Evolutionary conservation across 2,113 vertebrate genomes (phyloP).

Genomic region (Gnathonemus echidnorhynchus): DNA sequence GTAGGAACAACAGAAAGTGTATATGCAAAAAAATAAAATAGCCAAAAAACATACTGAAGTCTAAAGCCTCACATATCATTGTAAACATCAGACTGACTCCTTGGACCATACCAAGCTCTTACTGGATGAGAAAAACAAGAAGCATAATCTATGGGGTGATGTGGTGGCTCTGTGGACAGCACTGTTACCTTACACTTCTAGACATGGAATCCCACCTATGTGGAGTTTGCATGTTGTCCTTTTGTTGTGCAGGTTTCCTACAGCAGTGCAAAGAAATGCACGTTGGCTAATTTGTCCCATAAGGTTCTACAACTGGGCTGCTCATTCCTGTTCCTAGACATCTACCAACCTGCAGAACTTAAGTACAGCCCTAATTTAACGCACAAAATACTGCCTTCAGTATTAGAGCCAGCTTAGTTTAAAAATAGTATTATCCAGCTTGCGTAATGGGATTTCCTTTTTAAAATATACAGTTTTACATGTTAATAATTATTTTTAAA

Average conservation of each 20-base stretch:
- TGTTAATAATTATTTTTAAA: background rate
- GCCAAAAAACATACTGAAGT: background rate
- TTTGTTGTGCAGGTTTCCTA: background rate
- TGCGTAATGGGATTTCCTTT: background rate
- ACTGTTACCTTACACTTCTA: background rate
- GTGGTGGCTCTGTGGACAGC: background rate
- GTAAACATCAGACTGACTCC: background rate
- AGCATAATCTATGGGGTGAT: background rate
- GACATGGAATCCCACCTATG: background rate
- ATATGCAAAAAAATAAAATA: background rate
- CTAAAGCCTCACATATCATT: background rate
- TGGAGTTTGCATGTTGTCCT: background rate
- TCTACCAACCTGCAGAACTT: background rate
- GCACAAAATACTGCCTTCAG: background rate
- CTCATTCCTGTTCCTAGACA: background rate
- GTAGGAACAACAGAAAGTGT: background rate
- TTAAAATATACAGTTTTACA: background rate
- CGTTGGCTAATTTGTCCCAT: background rate
- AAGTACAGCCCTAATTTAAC: background rate
- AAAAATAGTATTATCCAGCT: background rate
- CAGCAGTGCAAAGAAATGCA: background rate
- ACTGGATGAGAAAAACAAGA: background rate
- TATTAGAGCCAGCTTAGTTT: background rate
- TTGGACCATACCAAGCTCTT: background rate
- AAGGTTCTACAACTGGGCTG: background rate